Conservation (phyloP, 2,888 invertebrate genomes). For the Rambutsinella grinnellia region DNA sequence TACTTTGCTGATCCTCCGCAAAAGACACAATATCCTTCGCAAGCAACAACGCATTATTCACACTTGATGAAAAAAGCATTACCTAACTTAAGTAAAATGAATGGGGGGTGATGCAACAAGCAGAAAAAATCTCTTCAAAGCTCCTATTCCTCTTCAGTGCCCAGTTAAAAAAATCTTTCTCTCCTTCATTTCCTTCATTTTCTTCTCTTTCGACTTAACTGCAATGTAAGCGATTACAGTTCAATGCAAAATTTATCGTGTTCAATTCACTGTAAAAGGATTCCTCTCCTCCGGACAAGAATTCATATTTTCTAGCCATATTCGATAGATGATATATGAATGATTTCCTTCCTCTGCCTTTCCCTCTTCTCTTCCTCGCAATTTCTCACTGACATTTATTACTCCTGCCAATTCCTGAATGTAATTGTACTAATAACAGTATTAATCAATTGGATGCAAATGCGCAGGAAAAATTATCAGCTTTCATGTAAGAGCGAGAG, state of each 20-base stretch:
- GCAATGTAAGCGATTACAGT: conserved; percentile 10
- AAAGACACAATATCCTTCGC: conserved; percentile 8
- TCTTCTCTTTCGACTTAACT: no score
- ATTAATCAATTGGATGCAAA: conserved; percentile 29
- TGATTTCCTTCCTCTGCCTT: conserved; percentile 43
- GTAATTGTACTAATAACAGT: conserved; percentile 37
- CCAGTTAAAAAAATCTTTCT: conserved; percentile 25
- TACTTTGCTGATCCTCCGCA: not conserved
- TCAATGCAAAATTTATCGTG: conserved; percentile 43
- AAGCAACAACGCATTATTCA: no score
- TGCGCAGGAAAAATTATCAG: not conserved
- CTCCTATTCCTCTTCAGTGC: not conserved
- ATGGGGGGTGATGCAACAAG: conserved; percentile 35
- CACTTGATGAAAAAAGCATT: conserved; percentile 52
- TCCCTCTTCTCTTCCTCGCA: conserved; percentile 23
- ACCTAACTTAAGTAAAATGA: conserved; percentile 19
- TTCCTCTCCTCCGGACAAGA: conserved; percentile 35
- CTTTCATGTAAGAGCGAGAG: no score
- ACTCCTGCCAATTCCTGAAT: conserved; percentile 16
- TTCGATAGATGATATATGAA: conserved; percentile 44
- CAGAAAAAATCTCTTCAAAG: not conserved
- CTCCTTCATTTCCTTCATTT: no score
- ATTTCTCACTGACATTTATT: conserved; percentile 41
- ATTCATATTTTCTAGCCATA: conserved; percentile 1
- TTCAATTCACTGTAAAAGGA: conserved; percentile 30